Base-by-base conservation (phyloP, 2,113 vertebrate genomes). In the Syngnathus typhle region DNA sequence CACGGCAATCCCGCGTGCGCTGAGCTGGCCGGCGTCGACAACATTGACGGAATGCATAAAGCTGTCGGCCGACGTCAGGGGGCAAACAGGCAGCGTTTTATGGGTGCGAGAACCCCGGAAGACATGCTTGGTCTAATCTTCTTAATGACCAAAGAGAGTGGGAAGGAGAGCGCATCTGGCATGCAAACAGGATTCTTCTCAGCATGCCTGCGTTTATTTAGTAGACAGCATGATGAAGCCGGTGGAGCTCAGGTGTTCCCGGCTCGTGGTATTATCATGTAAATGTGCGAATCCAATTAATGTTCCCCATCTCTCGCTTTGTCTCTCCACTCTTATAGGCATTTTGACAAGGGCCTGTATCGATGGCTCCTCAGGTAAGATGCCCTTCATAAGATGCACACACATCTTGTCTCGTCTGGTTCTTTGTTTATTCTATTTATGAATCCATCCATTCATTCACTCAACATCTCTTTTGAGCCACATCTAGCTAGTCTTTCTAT, bases 331-430 rank as follows among this genome's bases (percentile, higher is more conserved):
- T 80, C 78, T 78, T 83, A n/a, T 10, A 92, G 91, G 77, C 82
- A 90, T 82, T 92, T 92, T 84, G 91, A 92, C 61, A 88, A 88
- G 76, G 91, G 91, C n/a, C 88, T 92, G 46, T 91, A 92, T 82
- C 90, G 79, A 81, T 92, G 91, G 91, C 91, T 92, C 68, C 88
- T 92, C 79, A 91, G 91, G 91, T 92, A 88, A 83, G 88, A 85
- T 75, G 70, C 69, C 63, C 77, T 82, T 77, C 39, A 72, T 56
- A 66, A 74, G 62, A 36, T 1, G 32, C 61, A 66, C 49, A 52
- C 49, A 21, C 10, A 55, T 55, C 23, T 10, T 23, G 12, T 55
- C n/a, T 27, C 1, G 11, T 23, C 19, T 3, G 10, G 51, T n/a
- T n/a, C 16, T 47, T 15, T 46, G 13, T 46, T 51, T 11, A 9